Conservation (phyloP, 2,113 vertebrate genomes). For the Pleuronectes platessa region DNA sequence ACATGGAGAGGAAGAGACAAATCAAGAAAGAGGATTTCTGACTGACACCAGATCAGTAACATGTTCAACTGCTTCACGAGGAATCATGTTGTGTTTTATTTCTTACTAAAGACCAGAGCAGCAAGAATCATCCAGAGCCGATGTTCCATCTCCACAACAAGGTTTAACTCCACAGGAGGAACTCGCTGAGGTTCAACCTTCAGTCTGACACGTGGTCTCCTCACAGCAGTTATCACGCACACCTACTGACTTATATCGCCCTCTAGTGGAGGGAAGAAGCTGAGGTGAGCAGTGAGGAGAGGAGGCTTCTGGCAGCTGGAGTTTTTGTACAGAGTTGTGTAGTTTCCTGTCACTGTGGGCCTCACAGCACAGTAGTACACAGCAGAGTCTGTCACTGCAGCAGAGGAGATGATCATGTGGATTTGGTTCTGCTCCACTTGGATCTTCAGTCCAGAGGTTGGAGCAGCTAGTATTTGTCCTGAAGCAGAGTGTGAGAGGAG, state of each 20-base stretch:
- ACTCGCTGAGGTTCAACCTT: conserved; percentile 17
- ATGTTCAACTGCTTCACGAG: background rate
- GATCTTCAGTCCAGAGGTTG: too few relatives aligned
- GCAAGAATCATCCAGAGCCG: conserved; percentile 15
- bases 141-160: conserved; percentile 21
- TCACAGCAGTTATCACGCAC: conserved; percentile 11
- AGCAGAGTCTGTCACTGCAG: conserved; percentile 16
- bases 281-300: conserved; percentile 2
- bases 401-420: background rate
- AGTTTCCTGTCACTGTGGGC: conserved; percentile 50
- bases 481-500: background rate
- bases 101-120: conserved; percentile 14
- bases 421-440: too few relatives aligned
- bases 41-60: background rate
- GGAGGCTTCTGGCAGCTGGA: background rate
- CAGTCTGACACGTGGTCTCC: conserved; percentile 18
- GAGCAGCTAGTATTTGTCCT: too few relatives aligned
- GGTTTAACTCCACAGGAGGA: conserved; percentile 14
- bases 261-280: background rate
- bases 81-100: background rate
- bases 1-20: too few relatives aligned
- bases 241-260: too few relatives aligned
- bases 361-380: conserved; percentile 13
- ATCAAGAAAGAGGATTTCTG: too few relatives aligned
- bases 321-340: conserved; percentile 42